phyloP scores from a whole-genome alignment of 2,888 invertebrate species.

The Steinernema hermaphroditum region DNA sequence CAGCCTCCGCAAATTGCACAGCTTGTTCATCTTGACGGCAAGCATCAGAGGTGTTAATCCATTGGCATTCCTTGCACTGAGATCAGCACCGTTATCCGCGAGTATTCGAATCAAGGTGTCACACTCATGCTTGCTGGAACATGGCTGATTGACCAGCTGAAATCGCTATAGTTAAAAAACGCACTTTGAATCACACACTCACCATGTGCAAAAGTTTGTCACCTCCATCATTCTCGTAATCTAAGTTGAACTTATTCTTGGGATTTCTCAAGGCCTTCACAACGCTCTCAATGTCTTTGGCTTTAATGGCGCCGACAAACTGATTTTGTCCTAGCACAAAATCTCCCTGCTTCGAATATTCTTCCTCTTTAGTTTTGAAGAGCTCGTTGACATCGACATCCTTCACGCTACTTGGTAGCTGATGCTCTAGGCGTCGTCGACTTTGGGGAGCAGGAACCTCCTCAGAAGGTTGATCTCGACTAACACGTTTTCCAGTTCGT shows the following conservation, averaged over 20 bases:
- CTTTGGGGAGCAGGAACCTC: background rate
- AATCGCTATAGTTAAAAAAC: background rate
- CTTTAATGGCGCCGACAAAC: background rate
- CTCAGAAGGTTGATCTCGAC: background rate
- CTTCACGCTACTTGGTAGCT: background rate
- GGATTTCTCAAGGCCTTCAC: background rate
- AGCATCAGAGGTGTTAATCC: background rate
- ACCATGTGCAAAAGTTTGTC: constrained; percentile 7
- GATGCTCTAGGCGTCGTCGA: background rate
- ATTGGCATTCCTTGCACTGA: background rate
- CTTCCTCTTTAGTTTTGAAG: background rate
- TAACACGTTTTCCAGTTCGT: background rate
- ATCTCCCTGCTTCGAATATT: background rate
- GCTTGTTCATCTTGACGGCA: background rate
- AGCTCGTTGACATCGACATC: background rate
- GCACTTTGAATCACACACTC: background rate
- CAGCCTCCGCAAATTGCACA: constrained; percentile 1
- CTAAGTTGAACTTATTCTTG: constrained; percentile 6
- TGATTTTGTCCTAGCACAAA: background rate
- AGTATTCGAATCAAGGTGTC: background rate
- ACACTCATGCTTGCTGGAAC: background rate
- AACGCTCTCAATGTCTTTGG: background rate
- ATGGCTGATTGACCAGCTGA: background rate
- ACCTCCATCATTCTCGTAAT: background rate
- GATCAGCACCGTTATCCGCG: constrained; percentile 1